Evolutionary conservation across 2,888 invertebrate species (phyloP), one percentile per base, ranked within the genome.

Genomic region (Salpingus planirostris): DNA sequence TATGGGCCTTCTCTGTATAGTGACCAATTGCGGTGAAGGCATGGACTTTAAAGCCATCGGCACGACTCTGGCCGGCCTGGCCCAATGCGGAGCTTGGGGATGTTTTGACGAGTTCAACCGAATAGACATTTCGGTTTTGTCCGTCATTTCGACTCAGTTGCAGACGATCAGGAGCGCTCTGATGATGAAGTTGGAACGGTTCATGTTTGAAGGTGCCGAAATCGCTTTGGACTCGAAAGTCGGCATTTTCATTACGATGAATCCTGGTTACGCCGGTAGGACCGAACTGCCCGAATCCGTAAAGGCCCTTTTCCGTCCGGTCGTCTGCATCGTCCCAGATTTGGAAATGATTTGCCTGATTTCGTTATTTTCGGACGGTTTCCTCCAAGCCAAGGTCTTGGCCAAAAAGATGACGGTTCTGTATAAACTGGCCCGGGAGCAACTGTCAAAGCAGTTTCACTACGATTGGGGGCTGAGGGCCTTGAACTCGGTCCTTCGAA

Each of bases 61-160:
- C 3, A 78, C 77, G 21, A 86, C 82, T 43, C 65, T 89, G 3
- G 78, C 82, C 0, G 78, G 88, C 1, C 66, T 89, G 29, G 81
- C 81, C 31, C 86, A 88, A 58, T 87, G 86, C 57, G 93, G 93
- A 0, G 90, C 91, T 2, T 93, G 93, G 93, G 93, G 92, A 2
- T 93, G 92, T 60, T 93, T 93, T 57, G 92, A 93, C 49, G 91
- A 92, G 65, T 93, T 93, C 66, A 92, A 93, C 64, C 71, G 91
- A 18, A 92, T 95, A 44, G 90, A 92, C 43, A 80, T 90, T 3
- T 91, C 92, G 0, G 91, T 92, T 26, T 67, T 93, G 11, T 92
- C 91, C 10, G 92, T 93, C 2, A 91, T 95, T 53, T 92, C 92
- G 0, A 84, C 88, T 0, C 92, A 92, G 59, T 66, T 93, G 43